These are phyloP conservation scores for Isaurus tuberculatus DNA, from an alignment of 92 coral and sea anemone species.

Conservation along the genomic window DNA sequence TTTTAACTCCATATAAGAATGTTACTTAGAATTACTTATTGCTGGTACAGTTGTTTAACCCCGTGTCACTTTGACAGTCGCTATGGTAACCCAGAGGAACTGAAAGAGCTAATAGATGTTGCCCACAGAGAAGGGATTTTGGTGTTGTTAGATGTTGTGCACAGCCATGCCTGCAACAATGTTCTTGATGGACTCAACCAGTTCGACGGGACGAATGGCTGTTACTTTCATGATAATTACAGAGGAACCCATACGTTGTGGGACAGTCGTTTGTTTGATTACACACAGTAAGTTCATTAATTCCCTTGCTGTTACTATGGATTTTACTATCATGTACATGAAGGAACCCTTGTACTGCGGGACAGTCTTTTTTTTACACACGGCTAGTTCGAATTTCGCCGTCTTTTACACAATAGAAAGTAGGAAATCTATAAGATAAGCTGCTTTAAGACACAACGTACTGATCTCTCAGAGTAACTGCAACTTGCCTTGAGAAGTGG, in stretches of 20 bases:
- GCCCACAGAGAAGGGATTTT: constrained; percentile 92
- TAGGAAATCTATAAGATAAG: too few relatives aligned
- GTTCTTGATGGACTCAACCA: constrained; percentile 96
- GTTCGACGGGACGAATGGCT: constrained; percentile 94
- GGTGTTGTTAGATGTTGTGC: constrained; percentile 92
- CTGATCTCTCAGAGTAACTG: too few relatives aligned
- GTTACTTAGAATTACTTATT: neutral
- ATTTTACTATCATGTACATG: too few relatives aligned
- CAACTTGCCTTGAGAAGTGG: too few relatives aligned
- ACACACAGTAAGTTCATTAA: constrained; percentile 84
- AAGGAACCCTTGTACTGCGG: too few relatives aligned
- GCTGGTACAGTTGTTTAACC: neutral
- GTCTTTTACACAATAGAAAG: too few relatives aligned
- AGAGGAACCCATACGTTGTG: constrained; percentile 88
- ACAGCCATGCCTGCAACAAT: constrained; percentile 96
- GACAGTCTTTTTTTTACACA: too few relatives aligned
- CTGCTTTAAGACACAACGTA: too few relatives aligned
- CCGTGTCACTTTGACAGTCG: constrained; percentile 63
- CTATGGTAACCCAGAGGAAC: constrained; percentile 97
- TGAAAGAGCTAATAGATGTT: constrained; percentile 86
- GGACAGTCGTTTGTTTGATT: constrained; percentile 96
- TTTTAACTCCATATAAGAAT: neutral
- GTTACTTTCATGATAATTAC: constrained; percentile 82
- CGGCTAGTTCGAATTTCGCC: too few relatives aligned
- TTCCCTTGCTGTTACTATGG: too few relatives aligned